phyloP scores from a whole-genome alignment of 2,888 invertebrate genomes.

The Plebejus argus region DNA sequence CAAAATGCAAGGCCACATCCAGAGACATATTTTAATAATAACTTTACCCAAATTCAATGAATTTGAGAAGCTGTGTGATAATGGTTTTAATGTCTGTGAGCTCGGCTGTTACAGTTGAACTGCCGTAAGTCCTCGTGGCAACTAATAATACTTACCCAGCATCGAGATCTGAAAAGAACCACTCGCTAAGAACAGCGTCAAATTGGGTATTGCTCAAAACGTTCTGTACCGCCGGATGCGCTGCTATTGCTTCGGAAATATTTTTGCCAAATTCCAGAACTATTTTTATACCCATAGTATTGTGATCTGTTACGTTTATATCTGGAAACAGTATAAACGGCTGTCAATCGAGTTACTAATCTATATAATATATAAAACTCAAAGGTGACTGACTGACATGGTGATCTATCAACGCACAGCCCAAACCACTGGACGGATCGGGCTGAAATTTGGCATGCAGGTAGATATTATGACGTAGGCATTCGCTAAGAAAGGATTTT shows the following conservation, averaged over 20 bases:
- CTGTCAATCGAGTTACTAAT: not conserved
- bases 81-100: not conserved
- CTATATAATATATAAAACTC: no score
- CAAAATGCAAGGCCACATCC: no score
- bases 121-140: not conserved
- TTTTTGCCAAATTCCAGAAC: conserved; percentile 22
- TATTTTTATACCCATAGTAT: not conserved
- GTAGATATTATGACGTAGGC: no score
- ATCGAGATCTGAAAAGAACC: conserved; percentile 54
- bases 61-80: no score
- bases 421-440: no score
- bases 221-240: conserved; percentile 32
- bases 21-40: no score
- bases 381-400: no score
- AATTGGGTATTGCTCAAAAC: conserved; percentile 48
- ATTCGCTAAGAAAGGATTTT: no score
- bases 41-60: no score
- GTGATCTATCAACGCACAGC: no score
- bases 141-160: conserved; percentile 49
- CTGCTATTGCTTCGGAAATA: conserved; percentile 22
- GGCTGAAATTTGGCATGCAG: no score
- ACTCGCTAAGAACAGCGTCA: conserved; percentile 60
- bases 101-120: not conserved
- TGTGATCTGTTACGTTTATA: conserved; percentile 31
- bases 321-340: conserved; percentile 17